phyloP scores from a whole-genome alignment of 2,888 invertebrate genomes.

The Phania funesta region DNA sequence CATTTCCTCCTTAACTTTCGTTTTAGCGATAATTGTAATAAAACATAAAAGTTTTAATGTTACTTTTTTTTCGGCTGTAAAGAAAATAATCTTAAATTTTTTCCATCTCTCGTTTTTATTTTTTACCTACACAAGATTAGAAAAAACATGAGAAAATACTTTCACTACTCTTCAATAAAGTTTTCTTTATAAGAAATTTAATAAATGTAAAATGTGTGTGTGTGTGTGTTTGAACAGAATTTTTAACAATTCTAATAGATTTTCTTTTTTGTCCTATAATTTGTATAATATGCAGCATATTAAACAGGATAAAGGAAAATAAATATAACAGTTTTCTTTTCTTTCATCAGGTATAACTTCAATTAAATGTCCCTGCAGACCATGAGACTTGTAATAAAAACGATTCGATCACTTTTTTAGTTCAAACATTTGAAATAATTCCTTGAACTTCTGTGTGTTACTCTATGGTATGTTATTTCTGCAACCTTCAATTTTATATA shows the following conservation, averaged over 20 bases:
- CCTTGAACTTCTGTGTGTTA: not conserved
- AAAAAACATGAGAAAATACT: conserved; percentile 66
- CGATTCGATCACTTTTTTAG: conserved; percentile 34
- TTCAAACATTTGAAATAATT: conserved; percentile 58
- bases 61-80: conserved; percentile 38
- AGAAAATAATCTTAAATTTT: conserved; percentile 55
- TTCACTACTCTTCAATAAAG: conserved; percentile 57
- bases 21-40: conserved; percentile 46
- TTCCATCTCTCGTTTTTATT: conserved; percentile 38
- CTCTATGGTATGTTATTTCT: not conserved
- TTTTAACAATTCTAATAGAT: conserved; percentile 40
- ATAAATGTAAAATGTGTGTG: not conserved
- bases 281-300: conserved; percentile 23
- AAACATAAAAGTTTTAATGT: conserved; percentile 54
- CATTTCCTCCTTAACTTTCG: conserved; percentile 62
- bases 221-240: conserved; percentile 9
- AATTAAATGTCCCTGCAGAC: conserved; percentile 69
- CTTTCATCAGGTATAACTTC: conserved; percentile 69
- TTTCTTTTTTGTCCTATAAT: conserved; percentile 66
- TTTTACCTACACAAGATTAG: not conserved
- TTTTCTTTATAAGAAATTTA: not conserved
- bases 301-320: conserved; percentile 7
- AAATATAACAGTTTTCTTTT: conserved; percentile 47
- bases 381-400: conserved; percentile 26
- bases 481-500: conserved; percentile 61